Evolutionary conservation across 2,113 vertebrate species (phyloP).

Genomic region (Sigmodon hispidus): DNA sequence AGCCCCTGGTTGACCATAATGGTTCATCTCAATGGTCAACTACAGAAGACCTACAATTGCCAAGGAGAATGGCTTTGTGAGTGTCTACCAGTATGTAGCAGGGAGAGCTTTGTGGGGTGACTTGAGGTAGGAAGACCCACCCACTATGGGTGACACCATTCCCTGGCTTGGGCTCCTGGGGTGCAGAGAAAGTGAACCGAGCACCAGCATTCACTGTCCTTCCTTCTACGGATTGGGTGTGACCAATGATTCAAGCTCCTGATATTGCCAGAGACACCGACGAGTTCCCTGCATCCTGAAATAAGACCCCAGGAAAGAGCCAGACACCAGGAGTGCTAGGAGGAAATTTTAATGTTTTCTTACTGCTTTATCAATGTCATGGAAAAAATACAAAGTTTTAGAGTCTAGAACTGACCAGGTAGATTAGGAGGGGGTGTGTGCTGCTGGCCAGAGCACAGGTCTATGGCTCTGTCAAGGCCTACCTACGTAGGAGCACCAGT

Average conservation of each 20-base stretch:
- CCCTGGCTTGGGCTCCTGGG: neutral
- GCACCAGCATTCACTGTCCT: neutral
- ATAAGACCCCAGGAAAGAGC: neutral
- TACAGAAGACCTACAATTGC: neutral
- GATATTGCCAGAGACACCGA: neutral
- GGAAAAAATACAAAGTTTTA: slow-evolving; percentile 63
- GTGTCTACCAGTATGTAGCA: no score
- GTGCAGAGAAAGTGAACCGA: neutral
- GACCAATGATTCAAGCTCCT: neutral
- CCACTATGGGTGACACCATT: neutral
- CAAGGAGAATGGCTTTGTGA: neutral
- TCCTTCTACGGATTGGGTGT: neutral
- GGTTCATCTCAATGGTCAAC: neutral
- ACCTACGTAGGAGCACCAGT: neutral
- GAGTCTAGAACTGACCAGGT: slow-evolving; percentile 43
- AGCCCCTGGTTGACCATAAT: neutral
- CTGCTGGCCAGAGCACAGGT: neutral
- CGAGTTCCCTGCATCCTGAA: neutral
- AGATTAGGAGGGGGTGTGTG: neutral
- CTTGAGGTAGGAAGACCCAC: neutral
- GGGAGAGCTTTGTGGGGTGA: neutral
- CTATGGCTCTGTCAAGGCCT: neutral
- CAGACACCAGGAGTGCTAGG: neutral
- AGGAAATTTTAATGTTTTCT: slow-evolving; percentile 64
- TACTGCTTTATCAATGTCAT: slow-evolving; percentile 62